Base-by-base conservation (phyloP, 2,888 invertebrate genomes). In the Leucozona laternaria region DNA sequence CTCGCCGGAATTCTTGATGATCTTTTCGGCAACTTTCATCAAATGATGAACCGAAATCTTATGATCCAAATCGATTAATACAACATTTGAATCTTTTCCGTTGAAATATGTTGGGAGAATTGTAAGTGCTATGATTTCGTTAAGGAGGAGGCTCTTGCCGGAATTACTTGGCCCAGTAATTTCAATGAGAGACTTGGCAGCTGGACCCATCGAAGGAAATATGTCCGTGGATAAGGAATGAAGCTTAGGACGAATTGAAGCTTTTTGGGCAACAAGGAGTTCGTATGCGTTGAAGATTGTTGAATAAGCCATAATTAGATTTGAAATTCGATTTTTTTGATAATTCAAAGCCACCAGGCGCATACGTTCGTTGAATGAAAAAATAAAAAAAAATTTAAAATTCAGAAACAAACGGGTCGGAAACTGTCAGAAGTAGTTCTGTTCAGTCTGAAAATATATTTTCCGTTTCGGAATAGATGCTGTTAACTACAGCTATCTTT, bases 11-110 rank as follows among this genome's bases (percentile, higher is more conserved):
- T 88, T 73, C 2, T 31, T 20, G n/a, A 93, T 89, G 8, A 90
- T 89, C 40, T 88, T 87, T 37, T 90, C 90, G 89, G 94, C 91
- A 50, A 93, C 82, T 37, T 90, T 89, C 11, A 90, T 88, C 28
- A 94, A 89, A 76, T 91, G 91, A 76, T 72, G 75, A 6, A 88
- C 55, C 15, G 88, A 83, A 31, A 94, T 93, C 80, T 94, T 94
- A 88, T 93, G 93, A 86, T 94, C 93, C 1, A 93, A 92, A 88
- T 94, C 93, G 55, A 94, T 91, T 10, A 94, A 89, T 20, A 94
- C 88, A 2, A 93, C 93, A 57, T 91, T 91, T 25, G 92, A 90
- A 75, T 92, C 90, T 31, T 93, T 91, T 1, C 94, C 94, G 17
- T 92, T 92, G 55, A 90, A 90, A 11, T 86, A 85, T 13, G 89